Conservation (phyloP, 2,797 vertebrate species). For the Saguinus oedipus region DNA sequence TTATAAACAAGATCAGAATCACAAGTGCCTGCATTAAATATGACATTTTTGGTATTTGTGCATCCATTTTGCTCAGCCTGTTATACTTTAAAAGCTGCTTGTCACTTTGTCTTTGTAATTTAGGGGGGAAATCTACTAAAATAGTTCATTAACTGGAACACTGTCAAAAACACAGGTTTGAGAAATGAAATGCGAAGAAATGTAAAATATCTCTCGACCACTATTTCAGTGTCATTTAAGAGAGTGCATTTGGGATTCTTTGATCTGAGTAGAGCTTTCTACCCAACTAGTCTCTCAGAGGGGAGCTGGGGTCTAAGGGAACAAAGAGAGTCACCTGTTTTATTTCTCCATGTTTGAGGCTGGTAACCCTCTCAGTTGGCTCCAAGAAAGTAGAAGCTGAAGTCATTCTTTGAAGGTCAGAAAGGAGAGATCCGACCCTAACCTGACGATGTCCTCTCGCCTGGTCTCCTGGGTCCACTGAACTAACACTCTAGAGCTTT, state of each 20-base stretch:
- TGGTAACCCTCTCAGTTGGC: background rate
- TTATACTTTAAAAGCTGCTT: background rate
- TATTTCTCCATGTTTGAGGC: background rate
- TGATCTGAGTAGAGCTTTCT: background rate
- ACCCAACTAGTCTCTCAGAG: background rate
- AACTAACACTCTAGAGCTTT: background rate
- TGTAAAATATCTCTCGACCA: background rate
- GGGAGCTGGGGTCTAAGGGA: background rate
- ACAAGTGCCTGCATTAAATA: accelerated
- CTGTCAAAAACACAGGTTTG: constrained; percentile 61
- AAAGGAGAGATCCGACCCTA: too few species aligned
- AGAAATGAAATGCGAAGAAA: constrained; percentile 49
- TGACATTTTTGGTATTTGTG: background rate
- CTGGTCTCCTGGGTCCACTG: background rate
- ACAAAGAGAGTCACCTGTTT: background rate
- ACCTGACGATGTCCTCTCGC: background rate
- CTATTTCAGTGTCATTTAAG: constrained; percentile 18
- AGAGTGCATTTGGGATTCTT: background rate
- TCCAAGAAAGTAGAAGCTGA: background rate
- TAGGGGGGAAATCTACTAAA: background rate
- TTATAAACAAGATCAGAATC: background rate
- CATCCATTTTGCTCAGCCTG: background rate
- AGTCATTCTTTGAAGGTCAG: background rate
- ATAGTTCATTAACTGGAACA: constrained; percentile 55
- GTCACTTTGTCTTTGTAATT: constrained; percentile 32